phyloP scores from a whole-genome alignment of 2,888 invertebrate species.

The Eledona agricola region DNA sequence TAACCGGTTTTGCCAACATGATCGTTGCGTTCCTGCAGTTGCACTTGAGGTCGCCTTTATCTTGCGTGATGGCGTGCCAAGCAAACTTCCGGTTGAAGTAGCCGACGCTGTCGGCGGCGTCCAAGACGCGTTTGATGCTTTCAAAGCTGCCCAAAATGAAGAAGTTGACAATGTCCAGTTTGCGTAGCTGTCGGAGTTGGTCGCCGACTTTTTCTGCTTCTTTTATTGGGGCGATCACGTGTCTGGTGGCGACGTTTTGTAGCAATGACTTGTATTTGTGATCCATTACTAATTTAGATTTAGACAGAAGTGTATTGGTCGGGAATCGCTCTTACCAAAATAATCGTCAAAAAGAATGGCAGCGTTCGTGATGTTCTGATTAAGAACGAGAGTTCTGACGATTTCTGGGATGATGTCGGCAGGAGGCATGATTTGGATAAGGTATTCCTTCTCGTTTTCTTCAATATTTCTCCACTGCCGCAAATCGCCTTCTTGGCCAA shows the following conservation, averaged over 20 bases:
- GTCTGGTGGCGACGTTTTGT: constrained; percentile 89
- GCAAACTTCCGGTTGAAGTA: constrained; percentile 84
- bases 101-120: constrained; percentile 73
- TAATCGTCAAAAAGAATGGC: constrained; percentile 90
- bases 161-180: constrained; percentile 88
- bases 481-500: constrained; percentile 85
- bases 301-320: constrained; percentile 21
- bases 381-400: constrained; percentile 80
- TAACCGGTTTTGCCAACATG: constrained; percentile 77
- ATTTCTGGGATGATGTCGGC: constrained; percentile 86
- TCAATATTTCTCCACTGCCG: constrained; percentile 82
- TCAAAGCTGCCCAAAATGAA: constrained; percentile 81
- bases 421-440: constrained; percentile 86
- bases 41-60: constrained; percentile 77
- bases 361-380: constrained; percentile 89
- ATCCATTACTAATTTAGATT: constrained; percentile 79
- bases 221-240: constrained; percentile 81
- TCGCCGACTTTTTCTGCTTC: constrained; percentile 66
- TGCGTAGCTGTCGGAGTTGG: constrained; percentile 77
- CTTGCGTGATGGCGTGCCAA: constrained; percentile 85
- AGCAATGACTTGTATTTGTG: constrained; percentile 92
- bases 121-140: constrained; percentile 68
- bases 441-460: constrained; percentile 74
- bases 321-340: constrained; percentile 76
- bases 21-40: constrained; percentile 80